Conservation (phyloP, 2,113 vertebrate species). For the Chauna torquata region DNA sequence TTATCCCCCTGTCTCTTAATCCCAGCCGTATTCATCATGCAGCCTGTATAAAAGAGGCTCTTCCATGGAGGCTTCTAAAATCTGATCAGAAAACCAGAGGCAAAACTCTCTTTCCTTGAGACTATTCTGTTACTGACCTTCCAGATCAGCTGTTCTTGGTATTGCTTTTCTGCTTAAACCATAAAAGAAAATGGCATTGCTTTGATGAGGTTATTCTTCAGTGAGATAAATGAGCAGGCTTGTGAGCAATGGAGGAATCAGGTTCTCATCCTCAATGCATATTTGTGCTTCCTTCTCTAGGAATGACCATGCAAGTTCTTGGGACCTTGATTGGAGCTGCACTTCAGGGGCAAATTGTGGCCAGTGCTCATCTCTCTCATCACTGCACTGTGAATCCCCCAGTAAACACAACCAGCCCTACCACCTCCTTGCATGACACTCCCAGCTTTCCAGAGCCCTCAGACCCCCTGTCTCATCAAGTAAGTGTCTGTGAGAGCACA, state of each 20-base stretch:
- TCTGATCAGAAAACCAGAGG: neutral
- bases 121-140: neutral
- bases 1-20: neutral
- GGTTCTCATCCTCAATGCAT: neutral
- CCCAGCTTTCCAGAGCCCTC: constrained; percentile 68
- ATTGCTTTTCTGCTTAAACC: neutral
- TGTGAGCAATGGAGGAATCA: neutral
- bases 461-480: constrained; percentile 77
- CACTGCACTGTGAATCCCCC: constrained; percentile 71
- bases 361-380: constrained; percentile 81
- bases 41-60: neutral
- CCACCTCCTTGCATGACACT: neutral
- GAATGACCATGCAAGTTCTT: constrained; percentile 93
- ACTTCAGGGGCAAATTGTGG: constrained; percentile 92
- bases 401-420: constrained; percentile 71
- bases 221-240: neutral
- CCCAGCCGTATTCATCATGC: neutral
- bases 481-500: constrained; percentile 57
- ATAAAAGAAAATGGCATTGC: neutral
- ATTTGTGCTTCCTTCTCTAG: constrained; percentile 68
- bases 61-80: neutral
- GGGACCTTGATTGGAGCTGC: constrained; percentile 92
- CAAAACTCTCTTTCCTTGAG: neutral
- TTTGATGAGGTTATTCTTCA: neutral
- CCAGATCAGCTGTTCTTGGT: neutral